phyloP scores from a whole-genome alignment of 2,797 vertebrate genomes.

The Nyctibius grandis region DNA sequence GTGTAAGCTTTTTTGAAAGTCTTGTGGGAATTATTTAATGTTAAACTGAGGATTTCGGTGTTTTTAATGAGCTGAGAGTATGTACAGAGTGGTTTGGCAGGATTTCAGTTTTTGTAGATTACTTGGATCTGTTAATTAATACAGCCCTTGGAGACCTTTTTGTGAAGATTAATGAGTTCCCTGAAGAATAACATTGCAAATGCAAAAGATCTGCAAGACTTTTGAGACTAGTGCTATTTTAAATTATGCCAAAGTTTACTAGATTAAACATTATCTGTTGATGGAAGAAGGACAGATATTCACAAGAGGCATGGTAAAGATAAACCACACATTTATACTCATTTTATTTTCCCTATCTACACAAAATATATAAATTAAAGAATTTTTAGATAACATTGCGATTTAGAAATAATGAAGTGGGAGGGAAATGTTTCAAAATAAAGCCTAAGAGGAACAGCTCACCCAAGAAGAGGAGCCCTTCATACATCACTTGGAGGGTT shows the following conservation, averaged over 20 bases:
- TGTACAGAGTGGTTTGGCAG: background rate
- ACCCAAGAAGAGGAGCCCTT: background rate
- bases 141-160: conserved; percentile 36
- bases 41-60: conserved; percentile 9
- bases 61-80: conserved; percentile 46
- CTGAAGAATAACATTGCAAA: conserved; percentile 34
- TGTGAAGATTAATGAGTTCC: conserved; percentile 56
- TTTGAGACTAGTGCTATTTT: conserved; percentile 15
- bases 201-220: conserved; percentile 5
- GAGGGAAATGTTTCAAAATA: background rate
- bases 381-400: background rate
- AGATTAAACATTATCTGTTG: conserved; percentile 39
- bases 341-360: background rate
- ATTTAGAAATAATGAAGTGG: background rate
- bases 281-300: conserved; percentile 17
- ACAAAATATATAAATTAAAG: background rate
- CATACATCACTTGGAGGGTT: background rate
- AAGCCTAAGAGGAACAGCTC: background rate
- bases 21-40: conserved; percentile 15
- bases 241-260: conserved; percentile 31
- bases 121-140: conserved; percentile 60
- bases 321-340: background rate
- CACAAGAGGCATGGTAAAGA: background rate
- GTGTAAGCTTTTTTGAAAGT: conserved; percentile 18
- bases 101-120: conserved; percentile 51